Evolutionary conservation across 2,797 vertebrate species (phyloP), one percentile per base, ranked within the genome.

Genomic region (Lacerta viridis): DNA sequence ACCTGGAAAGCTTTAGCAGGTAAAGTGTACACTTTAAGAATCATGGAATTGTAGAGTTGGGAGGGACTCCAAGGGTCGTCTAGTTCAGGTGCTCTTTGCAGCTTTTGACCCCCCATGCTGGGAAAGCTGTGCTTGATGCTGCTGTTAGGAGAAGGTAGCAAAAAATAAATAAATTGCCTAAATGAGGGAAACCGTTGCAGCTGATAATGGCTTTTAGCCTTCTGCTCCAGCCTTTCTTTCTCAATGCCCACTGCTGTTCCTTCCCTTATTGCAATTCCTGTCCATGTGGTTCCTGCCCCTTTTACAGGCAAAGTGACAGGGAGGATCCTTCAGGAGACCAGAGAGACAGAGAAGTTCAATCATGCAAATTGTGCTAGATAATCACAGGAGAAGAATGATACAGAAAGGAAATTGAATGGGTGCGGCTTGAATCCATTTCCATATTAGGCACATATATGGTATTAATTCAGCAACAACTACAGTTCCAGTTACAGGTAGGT

Each of bases 281-380:
- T 50, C 88, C 3, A 68, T 75, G 80, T 9, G 64, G 75, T 89
- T 92, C 75, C 71, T 29, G 6, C 5, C n/a, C 41, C 4, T 84
- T 15, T 79, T 87, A 41, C 43, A 79, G 76, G 3, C 82, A 90
- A 20, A n/a, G 5, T 33, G 66, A 61, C 17, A 80, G 86, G 69
- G 75, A 59, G 46, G 61, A 61, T 1, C 3, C 55, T 84, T 85
- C 80, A 50, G 88, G 83, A 9, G 43, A 77, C 66, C 61, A 8
- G 55, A 8, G 55, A 59, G 25, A 68, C 36, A 83, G 17, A 83
- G 11, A 71, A 86, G 85, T 86, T 0, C 39, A 86, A 86, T 43
- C 1, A 61, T 74, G 0, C 33, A 89, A 61, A 7, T 75, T 3
- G 27, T 7, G 0, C 9, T 84, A 86, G 43, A 78, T 91, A 89